Percentiles rank a stretch among this genome's conserved stretches.
Conservation (phyloP, 2,113 vertebrate genomes). For the Sminthopsis crassicaudata region DNA sequence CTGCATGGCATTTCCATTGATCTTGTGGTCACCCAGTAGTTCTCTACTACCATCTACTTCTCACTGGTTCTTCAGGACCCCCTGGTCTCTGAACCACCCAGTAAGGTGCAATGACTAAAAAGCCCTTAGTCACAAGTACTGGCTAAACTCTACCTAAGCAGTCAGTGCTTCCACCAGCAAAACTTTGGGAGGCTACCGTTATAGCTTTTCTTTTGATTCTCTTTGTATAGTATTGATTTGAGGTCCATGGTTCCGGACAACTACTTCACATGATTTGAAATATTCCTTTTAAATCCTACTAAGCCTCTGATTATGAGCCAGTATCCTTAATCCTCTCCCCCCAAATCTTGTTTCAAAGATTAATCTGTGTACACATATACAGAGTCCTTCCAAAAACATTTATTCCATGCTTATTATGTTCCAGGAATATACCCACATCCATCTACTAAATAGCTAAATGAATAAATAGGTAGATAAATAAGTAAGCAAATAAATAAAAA, state of each 20-base stretch:
- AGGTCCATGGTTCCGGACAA: background rate
- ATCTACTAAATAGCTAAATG: background rate
- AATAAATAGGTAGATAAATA: background rate
- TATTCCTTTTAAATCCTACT: background rate
- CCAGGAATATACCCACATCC: background rate
- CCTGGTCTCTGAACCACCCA: background rate
- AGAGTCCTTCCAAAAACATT: background rate
- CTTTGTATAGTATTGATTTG: background rate
- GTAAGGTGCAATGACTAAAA: background rate
- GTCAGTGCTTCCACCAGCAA: background rate
- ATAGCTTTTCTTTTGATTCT: background rate
- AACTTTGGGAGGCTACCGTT: background rate
- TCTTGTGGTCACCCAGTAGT: background rate
- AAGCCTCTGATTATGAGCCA: background rate
- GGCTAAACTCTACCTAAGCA: background rate
- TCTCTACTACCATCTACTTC: background rate
- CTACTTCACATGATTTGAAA: background rate
- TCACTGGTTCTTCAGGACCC: background rate
- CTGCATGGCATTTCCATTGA: background rate
- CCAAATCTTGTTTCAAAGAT: background rate
- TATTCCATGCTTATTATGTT: background rate
- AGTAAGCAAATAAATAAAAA: background rate
- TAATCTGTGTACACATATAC: background rate
- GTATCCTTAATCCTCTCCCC: background rate
- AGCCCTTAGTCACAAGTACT: background rate